A percentile compares a stretch with the other conserved stretches of the same genome.
Conservation (phyloP, 2,888 invertebrate genomes). For the Leptodirus hochenwartii region DNA sequence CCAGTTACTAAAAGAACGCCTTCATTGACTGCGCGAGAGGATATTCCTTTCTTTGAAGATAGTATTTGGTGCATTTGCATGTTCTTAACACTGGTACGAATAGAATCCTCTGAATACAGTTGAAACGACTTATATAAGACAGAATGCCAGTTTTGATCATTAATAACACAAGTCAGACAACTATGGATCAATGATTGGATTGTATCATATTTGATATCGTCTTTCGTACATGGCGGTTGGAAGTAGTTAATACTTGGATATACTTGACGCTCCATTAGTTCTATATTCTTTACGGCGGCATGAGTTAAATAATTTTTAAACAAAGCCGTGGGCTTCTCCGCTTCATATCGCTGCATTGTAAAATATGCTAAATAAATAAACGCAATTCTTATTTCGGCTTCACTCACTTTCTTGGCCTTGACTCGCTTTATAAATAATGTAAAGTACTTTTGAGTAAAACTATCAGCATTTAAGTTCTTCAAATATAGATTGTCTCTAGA, state of each 20-base stretch:
- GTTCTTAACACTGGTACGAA: constrained; percentile 39
- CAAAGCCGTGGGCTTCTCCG: background rate
- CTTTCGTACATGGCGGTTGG: constrained; percentile 26
- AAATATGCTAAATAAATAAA: constrained; percentile 11
- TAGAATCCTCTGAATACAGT: constrained; percentile 45
- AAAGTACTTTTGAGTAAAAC: constrained; percentile 11
- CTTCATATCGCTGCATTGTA: constrained; percentile 9
- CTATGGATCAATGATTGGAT: constrained; percentile 45
- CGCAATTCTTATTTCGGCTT: constrained; percentile 7
- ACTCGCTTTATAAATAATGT: constrained; percentile 6
- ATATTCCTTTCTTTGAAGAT: constrained; percentile 27
- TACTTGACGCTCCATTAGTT: background rate
- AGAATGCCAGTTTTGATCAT: constrained; percentile 9
- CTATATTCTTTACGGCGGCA: constrained; percentile 1
- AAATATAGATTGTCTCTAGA: too few relatives aligned
- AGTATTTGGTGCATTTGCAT: constrained; percentile 41
- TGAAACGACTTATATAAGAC: constrained; percentile 53
- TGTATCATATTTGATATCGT: constrained; percentile 34
- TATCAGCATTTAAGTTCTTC: constrained; percentile 9
- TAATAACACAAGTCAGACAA: constrained; percentile 32
- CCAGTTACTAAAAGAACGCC: constrained; percentile 18
- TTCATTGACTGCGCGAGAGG: constrained; percentile 18
- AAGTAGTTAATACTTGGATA: too few relatives aligned
- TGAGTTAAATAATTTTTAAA: constrained; percentile 5
- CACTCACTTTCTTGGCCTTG: constrained; percentile 7